Conservation (phyloP, 2,797 vertebrate genomes). For the Poliocrania exsul region DNA sequence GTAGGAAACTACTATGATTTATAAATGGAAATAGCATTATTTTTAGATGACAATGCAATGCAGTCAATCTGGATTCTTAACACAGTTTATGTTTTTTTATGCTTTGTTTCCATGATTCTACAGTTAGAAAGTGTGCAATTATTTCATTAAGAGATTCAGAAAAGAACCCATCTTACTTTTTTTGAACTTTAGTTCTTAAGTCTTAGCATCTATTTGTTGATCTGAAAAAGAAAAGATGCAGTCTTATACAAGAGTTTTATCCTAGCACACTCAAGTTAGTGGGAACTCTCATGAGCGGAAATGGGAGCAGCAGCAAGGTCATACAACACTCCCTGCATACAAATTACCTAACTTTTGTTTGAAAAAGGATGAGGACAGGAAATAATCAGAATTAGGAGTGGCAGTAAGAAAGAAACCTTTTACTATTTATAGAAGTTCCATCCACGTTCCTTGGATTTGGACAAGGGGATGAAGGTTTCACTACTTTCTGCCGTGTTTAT, state of each 20-base stretch:
- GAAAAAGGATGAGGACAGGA: neutral
- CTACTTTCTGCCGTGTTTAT: neutral
- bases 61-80: neutral
- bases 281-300: neutral
- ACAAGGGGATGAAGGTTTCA: neutral
- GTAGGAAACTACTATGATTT: neutral
- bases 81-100: fast-evolving
- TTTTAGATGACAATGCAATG: neutral
- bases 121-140: neutral
- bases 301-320: neutral
- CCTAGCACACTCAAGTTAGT: neutral
- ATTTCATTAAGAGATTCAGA: neutral
- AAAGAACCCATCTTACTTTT: neutral
- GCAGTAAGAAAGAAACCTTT: neutral
- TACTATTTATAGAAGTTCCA: neutral
- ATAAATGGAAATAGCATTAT: neutral
- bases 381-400: neutral
- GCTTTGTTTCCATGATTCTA: neutral
- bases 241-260: neutral
- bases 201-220: neutral
- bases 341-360: neutral
- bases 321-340: neutral
- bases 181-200: neutral
- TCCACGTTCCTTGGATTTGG: neutral
- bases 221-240: neutral